Percentiles rank a stretch among this genome's conserved stretches.
Conservation (phyloP, 2,888 invertebrate genomes). For the Bursaphelenchus okinawaensis region DNA sequence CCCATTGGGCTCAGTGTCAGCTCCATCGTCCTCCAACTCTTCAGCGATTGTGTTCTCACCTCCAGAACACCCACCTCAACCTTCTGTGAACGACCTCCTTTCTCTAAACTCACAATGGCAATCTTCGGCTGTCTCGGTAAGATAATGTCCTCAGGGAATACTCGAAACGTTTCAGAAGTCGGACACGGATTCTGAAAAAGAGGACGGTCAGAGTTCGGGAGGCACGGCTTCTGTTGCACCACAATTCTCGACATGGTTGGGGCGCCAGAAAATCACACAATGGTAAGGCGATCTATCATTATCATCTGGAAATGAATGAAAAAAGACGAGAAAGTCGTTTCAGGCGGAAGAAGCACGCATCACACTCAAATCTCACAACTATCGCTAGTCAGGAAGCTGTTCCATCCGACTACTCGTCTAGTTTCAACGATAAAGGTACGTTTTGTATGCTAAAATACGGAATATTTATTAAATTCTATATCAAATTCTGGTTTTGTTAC, state of each 20-base stretch:
- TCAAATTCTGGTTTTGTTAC: background rate
- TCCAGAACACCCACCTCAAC: background rate
- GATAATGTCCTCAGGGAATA: background rate
- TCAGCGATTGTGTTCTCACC: slow-evolving; percentile 27
- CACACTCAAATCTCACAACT: slow-evolving; percentile 32
- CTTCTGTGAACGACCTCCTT: slow-evolving; percentile 30
- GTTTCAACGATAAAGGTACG: slow-evolving; percentile 21
- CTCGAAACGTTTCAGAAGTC: slow-evolving; percentile 18
- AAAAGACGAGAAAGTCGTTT: background rate
- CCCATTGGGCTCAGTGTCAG: slow-evolving; percentile 24
- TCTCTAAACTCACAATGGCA: slow-evolving; percentile 22
- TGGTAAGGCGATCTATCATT: slow-evolving; percentile 22
- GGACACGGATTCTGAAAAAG: slow-evolving; percentile 16
- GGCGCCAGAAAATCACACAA: slow-evolving; percentile 32
- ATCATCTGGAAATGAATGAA: background rate
- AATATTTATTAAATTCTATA: too few relatives aligned
- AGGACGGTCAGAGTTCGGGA: slow-evolving; percentile 16
- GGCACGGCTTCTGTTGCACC: slow-evolving; percentile 29
- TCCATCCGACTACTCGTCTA: slow-evolving; percentile 21
- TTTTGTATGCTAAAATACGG: background rate
- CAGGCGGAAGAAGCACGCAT: slow-evolving; percentile 32
- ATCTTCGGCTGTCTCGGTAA: slow-evolving; percentile 9
- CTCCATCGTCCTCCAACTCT: slow-evolving; percentile 38
- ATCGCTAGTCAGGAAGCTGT: slow-evolving; percentile 17
- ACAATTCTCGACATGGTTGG: slow-evolving; percentile 32